Evolutionary conservation across 1,140 invertebrate genomes (phyloP), one percentile per base, ranked within the genome.

Genomic region (Chrysomallon squamiferum): DNA sequence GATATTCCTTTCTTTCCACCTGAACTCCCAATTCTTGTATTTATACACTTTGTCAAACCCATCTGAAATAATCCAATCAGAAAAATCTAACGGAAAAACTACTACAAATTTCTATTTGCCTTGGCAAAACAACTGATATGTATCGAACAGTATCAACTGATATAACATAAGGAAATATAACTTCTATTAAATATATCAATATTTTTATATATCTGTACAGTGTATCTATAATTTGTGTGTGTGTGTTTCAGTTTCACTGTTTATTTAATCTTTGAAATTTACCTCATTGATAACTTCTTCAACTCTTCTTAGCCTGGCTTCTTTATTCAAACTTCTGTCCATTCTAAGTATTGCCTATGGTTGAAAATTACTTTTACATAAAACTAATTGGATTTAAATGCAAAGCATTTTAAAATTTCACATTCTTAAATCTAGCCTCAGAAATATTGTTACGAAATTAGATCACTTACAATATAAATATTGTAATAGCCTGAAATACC

Each of bases 201-300:
- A 2, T 13, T n/a, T 35, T 5, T 47, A 20, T 81, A n/a, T n/a
- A n/a, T n/a, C n/a, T n/a, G n/a, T n/a, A n/a, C n/a, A n/a, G n/a
- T n/a, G n/a, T n/a, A n/a, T n/a, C n/a, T n/a, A n/a, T n/a, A n/a
- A n/a, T n/a, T n/a, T n/a, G n/a, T n/a, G n/a, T n/a, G n/a, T n/a
- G n/a, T n/a, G n/a, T n/a, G n/a, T n/a, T n/a, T n/a, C n/a, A n/a
- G n/a, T n/a, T n/a, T n/a, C n/a, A n/a, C n/a, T n/a, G n/a, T n/a
- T n/a, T n/a, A n/a, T n/a, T n/a, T n/a, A n/a, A n/a, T n/a, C n/a
- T n/a, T n/a, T n/a, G n/a, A n/a, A n/a, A n/a, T 81, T 85, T 84
- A 95, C 93, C 87, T 96, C 93, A 58, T 88, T 86, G 62, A 97
- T 93, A 27, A 97, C 94, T 86, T 96, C 92, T 68, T 97, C 92